Conservation (phyloP, 2,888 invertebrate genomes). For the Lepeophtheirus nordmannii region DNA sequence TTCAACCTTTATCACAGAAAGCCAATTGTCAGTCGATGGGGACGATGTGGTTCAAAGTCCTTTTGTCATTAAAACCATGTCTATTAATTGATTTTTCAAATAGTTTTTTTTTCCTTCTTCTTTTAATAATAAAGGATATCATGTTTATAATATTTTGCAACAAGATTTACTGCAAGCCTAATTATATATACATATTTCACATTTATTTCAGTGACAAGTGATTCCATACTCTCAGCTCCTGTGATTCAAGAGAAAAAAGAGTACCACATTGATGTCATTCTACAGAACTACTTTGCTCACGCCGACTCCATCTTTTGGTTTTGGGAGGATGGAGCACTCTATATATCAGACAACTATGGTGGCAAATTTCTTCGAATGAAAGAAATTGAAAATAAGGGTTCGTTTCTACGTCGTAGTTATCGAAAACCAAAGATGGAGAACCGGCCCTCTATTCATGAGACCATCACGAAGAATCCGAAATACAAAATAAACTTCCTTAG, state of each 20-base stretch:
- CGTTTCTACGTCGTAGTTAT: not conserved
- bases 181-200: not conserved
- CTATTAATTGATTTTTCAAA: too few relatives aligned
- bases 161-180: not conserved
- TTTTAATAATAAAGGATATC: not conserved
- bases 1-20: too few relatives aligned
- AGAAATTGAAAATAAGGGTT: not conserved
- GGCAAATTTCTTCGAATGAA: slow-evolving; percentile 1
- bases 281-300: not conserved
- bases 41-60: too few relatives aligned
- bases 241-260: not conserved
- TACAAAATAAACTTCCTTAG: not conserved
- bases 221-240: not conserved
- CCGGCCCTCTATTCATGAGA: not conserved
- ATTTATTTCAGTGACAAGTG: not conserved
- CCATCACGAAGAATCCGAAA: not conserved
- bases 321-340: slow-evolving; percentile 3
- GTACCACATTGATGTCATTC: not conserved
- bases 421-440: not conserved
- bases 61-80: too few relatives aligned
- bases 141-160: too few relatives aligned
- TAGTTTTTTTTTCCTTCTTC: too few relatives aligned
- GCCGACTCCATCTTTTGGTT: not conserved
- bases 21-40: too few relatives aligned
- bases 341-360: not conserved